Evolutionary conservation across 2,888 invertebrate genomes (phyloP), one percentile per base, ranked within the genome.

Genomic region (Morinoia aosen): DNA sequence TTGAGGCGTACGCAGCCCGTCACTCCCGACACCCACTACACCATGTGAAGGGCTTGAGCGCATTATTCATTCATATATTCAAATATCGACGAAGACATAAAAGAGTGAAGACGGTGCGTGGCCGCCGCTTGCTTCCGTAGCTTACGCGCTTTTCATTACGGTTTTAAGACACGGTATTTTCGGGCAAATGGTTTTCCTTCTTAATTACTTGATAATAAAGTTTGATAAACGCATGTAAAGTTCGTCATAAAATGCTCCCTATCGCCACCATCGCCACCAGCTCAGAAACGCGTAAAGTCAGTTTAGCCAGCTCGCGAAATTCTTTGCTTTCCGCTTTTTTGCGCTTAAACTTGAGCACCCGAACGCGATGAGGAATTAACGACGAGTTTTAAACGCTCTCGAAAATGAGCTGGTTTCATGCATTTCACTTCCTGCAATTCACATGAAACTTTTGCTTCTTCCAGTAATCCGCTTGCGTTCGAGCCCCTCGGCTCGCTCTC

Each of bases 161-260:
- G 93, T 93, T 93, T 93, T 93, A 93, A 93, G 93, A 93, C 93
- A 93, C 93, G 93, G 93, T 93, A 93, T 93, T 93, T 93, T 93
- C 93, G n/a, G 93, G 93, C 93, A 93, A 93, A 93, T 93, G 57
- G 93, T 93, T 93, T 93, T 93, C 93, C 93, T 93, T 93, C 93
- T 93, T 93, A 93, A 93, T 93, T 93, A 93, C 93, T 93, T 57
- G 93, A 93, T 93, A 93, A 93, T 93, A 93, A 93, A 93, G 93
- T 93, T 93, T 93, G 93, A 93, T 93, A 93, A 93, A 93, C 93
- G 93, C 57, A 93, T 93, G 93, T 93, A 93, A 93, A 93, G 93
- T 93, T 93, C 93, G 93, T 93, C 93, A 93, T 93, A 93, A 93
- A 93, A 93, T 93, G 93, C 93, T 93, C 57, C 93, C 48, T 93